Evolutionary conservation across 2,797 vertebrate species (phyloP), one percentile per base, ranked within the genome.

Genomic region (Notolepis coatsorum): DNA sequence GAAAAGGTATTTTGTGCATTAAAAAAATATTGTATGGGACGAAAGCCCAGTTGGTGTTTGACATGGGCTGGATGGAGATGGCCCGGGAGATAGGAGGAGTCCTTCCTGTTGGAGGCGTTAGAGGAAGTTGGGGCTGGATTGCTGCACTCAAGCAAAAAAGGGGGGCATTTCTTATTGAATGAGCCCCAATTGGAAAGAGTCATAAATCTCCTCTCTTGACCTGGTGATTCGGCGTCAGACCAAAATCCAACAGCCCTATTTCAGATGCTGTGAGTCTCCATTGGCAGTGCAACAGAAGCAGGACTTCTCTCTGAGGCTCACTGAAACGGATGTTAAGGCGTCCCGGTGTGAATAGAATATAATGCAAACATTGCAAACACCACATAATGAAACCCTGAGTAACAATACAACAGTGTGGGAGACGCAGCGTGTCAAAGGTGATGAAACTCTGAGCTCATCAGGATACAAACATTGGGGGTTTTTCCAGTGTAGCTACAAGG

Each of bases 391-490:
- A n/a, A 35, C 31, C 20, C 25, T 8, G 47, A 41, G 48, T 65
- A 65, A 28, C 25, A 30, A 3, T 45, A 60, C 49, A 58, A 47
- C 49, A 47, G 39, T 10, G 48, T 50, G 54, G 25, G 28, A 59
- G 57, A 50, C 57, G 58, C n/a, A 10, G 49, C 23, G 55, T 52
- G 63, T 27, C 0, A 27, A 64, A 41, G 21, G 35, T 58, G 46
- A 21, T 56, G 67, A 47, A 81, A 79, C 24, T 64, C 47, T n/a
- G 65, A 71, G 47, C 61, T 38, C 46, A 46, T 60, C 58, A 12
- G 48, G 73, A 74, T 69, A 49, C 48, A 77, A 71, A 77, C 20
- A 50, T 45, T 43, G 57, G n/a, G n/a, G n/a, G n/a, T 63, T 62
- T 66, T 72, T 52, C 45, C 23, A 42, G 43, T 68, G 68, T 60